A percentile compares a stretch with the other conserved stretches of the same genome.
Evolutionary conservation across 2,113 vertebrate genomes (phyloP).

Genomic region (Jaculus jaculus): DNA sequence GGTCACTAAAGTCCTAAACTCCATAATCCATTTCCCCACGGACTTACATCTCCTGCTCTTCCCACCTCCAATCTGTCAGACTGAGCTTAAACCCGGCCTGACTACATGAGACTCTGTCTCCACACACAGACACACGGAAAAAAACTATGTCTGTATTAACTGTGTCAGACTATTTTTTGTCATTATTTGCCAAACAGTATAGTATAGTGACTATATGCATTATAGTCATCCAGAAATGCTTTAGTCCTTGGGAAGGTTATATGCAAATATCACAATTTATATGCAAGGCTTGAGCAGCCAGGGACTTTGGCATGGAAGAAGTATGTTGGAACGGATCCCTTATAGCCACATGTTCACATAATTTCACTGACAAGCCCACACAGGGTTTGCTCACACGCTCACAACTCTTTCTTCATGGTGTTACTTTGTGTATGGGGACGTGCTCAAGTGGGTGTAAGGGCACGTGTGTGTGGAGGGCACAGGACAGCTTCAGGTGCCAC

Average conservation of each 20-base stretch:
- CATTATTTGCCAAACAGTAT: background rate
- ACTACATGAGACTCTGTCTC: background rate
- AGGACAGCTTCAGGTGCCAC: background rate
- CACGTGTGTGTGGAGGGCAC: too few relatives aligned
- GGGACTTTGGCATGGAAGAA: background rate
- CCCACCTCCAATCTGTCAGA: background rate
- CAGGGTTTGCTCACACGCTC: background rate
- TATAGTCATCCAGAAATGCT: background rate
- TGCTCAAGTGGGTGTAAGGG: background rate
- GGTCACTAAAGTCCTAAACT: background rate
- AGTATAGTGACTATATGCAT: too few relatives aligned
- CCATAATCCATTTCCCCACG: background rate
- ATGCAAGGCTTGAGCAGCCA: background rate
- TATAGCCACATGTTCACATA: too few relatives aligned
- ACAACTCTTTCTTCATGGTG: too few relatives aligned
- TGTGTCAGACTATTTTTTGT: background rate
- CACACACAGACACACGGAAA: background rate
- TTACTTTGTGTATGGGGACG: background rate
- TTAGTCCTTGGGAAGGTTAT: background rate
- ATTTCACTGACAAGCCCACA: background rate
- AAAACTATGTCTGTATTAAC: background rate
- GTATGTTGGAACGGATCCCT: background rate
- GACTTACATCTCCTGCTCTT: background rate
- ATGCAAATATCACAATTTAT: background rate
- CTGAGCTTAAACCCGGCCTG: background rate